Evolutionary conservation across 2,113 vertebrate species (phyloP).

Genomic region (Thalassarche chlororhynchos): DNA sequence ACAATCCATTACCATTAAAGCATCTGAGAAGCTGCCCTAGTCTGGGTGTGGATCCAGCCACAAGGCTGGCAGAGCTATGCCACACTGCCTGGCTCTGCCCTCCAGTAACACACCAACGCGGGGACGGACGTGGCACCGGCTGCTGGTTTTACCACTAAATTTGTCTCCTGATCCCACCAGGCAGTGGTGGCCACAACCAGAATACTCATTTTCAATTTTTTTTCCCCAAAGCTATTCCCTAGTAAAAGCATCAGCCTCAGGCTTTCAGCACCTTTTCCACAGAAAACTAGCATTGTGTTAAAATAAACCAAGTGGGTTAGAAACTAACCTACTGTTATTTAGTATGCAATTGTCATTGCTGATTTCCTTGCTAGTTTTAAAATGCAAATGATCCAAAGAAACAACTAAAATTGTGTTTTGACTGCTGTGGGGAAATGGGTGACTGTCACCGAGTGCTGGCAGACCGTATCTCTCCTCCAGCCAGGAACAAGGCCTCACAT

Average conservation of each 20-base stretch:
- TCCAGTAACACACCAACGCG: accelerated
- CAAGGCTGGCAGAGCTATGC: not conserved
- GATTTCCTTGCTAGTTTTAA: not conserved
- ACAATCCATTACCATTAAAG: not conserved
- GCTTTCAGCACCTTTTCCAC: not conserved
- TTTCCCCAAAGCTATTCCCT: not conserved
- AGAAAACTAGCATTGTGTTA: not conserved
- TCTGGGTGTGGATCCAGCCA: not conserved
- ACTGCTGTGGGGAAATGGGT: not conserved
- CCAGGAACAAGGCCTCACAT: not conserved
- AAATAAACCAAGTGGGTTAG: not conserved
- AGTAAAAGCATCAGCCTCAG: not conserved
- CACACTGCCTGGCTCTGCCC: not conserved
- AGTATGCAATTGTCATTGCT: not conserved
- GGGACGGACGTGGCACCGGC: accelerated
- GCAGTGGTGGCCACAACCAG: not conserved
- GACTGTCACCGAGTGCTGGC: not conserved
- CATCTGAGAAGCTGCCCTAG: accelerated
- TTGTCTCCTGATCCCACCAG: not conserved
- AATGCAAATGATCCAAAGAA: not conserved
- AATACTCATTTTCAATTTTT: not conserved
- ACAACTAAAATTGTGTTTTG: not conserved
- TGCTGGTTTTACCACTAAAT: not conserved
- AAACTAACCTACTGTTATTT: not conserved
- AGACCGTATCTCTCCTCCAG: not conserved